Conservation (phyloP, 2,888 invertebrate species). For the Trichopria drosophilae region DNA sequence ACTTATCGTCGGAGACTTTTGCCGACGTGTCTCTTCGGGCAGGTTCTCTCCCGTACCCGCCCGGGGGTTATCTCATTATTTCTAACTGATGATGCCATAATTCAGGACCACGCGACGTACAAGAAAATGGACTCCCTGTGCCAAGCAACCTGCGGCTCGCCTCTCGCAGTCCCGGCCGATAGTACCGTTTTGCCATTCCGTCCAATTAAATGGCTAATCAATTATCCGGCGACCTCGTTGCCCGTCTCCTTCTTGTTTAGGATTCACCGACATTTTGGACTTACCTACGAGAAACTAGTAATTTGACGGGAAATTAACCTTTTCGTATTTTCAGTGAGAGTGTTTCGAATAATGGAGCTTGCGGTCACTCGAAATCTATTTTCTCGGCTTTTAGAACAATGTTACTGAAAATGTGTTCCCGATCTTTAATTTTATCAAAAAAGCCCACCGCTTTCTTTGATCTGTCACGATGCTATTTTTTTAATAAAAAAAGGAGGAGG, state of each 20-base stretch:
- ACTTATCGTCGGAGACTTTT: conserved; percentile 47
- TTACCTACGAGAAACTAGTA: background rate
- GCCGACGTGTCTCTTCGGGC: conserved; percentile 45
- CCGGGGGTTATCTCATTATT: conserved; percentile 48
- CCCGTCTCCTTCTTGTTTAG: no score
- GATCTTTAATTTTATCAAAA: no score
- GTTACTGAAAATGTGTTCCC: background rate
- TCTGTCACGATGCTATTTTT: no score
- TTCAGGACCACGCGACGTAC: conserved; percentile 50
- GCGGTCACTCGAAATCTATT: no score
- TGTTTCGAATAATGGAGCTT: background rate
- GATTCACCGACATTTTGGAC: background rate
- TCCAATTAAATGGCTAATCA: conserved; percentile 49
- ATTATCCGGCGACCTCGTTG: conserved; percentile 39
- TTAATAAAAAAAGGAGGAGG: no score
- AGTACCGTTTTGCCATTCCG: conserved; percentile 34
- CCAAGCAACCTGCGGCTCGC: conserved; percentile 26
- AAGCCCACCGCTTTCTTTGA: no score
- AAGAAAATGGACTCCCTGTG: conserved; percentile 51
- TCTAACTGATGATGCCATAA: conserved; percentile 54
- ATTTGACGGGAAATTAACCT: background rate
- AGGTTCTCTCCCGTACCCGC: conserved; percentile 35
- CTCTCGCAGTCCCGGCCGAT: conserved; percentile 11
- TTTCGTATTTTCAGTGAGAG: background rate
- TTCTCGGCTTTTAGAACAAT: background rate